Evolutionary conservation across 2,888 invertebrate genomes (phyloP), one percentile per base, ranked within the genome.

Genomic region (Lingula anatina): DNA sequence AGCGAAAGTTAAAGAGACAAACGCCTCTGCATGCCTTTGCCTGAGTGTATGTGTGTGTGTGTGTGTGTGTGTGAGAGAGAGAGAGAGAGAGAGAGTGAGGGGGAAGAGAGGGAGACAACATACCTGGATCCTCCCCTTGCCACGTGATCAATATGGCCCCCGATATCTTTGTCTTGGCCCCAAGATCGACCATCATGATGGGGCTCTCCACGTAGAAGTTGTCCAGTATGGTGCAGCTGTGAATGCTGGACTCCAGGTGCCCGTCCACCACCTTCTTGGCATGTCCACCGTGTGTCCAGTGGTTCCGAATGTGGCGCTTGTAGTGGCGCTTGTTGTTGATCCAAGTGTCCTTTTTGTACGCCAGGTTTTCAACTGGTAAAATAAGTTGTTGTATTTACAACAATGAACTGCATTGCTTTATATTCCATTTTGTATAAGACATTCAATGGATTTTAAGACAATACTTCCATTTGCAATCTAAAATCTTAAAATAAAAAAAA

Each of bases 121-220:
- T n/a, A n/a, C n/a, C n/a, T n/a, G 74, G 70, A 12, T 74, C 75
- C 46, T 73, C 68, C n/a, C 77, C 78, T 55, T 79, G 80, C 81
- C 80, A 81, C 3, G 80, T 81, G 57, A 78, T 70, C 42, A 81
- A 73, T 35, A 80, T 70, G 18, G 80, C 73, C 2, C 81, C 81
- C 9, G 75, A 66, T 23, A 81, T 73, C 18, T 70, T 63, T 47
- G 60, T 62, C 54, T 71, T 73, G 44, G 65, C 63, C 7, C 79
- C 79, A 36, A 81, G 66, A 58, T 81, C 81, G 7, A 81, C 79
- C 66, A 79, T 80, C 79, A 79, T 80, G 41, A 80, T 72, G 0
- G 81, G 81, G 45, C 76, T 73, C 47, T 80, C 79, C n/a, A 79
- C 80, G 59, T 79, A 79, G 57, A 79, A 76, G 66, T 80, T 80